Evolutionary conservation across 2,113 vertebrate species (phyloP).

Genomic region (Ptyas mucosa): DNA sequence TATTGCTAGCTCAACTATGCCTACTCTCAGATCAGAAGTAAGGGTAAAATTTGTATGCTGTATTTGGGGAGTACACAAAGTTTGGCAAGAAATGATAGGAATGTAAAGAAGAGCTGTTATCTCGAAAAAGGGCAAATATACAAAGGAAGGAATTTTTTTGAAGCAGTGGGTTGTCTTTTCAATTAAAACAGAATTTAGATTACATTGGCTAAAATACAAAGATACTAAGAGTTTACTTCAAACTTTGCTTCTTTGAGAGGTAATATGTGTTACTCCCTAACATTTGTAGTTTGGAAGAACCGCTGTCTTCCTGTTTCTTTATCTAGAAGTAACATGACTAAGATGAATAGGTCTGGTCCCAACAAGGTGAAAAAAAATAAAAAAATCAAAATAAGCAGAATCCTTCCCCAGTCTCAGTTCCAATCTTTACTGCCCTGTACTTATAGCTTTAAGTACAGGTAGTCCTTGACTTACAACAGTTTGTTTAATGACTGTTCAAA

Average conservation of each 20-base stretch:
- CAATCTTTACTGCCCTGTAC: not conserved
- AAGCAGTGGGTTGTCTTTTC: slow-evolving; percentile 1
- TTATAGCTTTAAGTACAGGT: not conserved
- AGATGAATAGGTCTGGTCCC: not conserved
- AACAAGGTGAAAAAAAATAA: not conserved
- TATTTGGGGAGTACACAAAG: not conserved
- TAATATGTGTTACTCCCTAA: not conserved
- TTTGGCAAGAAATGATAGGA: slow-evolving; percentile 13
- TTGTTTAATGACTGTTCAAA: not conserved
- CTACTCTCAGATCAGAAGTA: not conserved
- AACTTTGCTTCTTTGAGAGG: not conserved
- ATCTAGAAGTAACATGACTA: not conserved
- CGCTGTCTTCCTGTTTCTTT: not conserved
- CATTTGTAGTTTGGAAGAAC: not conserved
- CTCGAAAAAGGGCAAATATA: not conserved
- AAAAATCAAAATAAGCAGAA: not conserved
- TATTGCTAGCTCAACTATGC: not conserved
- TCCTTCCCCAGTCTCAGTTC: not conserved
- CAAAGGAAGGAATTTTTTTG: slow-evolving; percentile 11
- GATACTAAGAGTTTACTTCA: not conserved
- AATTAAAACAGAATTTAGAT: slow-evolving; percentile 20
- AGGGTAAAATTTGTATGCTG: not conserved
- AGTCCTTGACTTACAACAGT: not conserved
- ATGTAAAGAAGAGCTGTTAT: slow-evolving; percentile 14
- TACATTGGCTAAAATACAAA: not conserved